Conservation (phyloP, 1,140 invertebrate species). For the Drosophila ohnishii region DNA sequence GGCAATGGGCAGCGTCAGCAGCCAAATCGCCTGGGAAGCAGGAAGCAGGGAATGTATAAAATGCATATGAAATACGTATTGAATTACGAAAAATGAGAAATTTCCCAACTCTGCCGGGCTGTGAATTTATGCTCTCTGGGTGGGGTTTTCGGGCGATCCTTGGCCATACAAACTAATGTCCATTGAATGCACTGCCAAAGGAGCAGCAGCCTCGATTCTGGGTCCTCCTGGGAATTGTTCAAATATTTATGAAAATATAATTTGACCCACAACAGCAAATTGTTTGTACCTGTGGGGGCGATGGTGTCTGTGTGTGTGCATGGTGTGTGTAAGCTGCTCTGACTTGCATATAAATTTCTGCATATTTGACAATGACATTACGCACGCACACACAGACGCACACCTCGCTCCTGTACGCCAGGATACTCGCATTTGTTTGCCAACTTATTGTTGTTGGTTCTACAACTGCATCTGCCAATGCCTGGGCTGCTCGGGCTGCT, state of each 20-base stretch:
- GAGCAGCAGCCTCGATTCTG: slow-evolving; percentile 48
- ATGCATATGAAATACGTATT: slow-evolving; percentile 54
- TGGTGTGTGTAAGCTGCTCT: slow-evolving; percentile 54
- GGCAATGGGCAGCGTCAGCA: slow-evolving; percentile 32
- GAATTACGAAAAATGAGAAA: slow-evolving; percentile 68
- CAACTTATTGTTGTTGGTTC: slow-evolving; percentile 40
- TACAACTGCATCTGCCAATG: slow-evolving; percentile 10
- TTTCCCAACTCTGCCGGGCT: slow-evolving; percentile 22
- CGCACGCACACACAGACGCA: slow-evolving; percentile 32
- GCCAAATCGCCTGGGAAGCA: slow-evolving; percentile 45
- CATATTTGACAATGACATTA: slow-evolving; percentile 73
- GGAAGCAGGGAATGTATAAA: slow-evolving; percentile 26
- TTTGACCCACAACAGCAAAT: slow-evolving; percentile 57
- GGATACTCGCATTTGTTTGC: slow-evolving; percentile 48
- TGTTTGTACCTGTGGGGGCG: slow-evolving; percentile 33
- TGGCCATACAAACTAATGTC: slow-evolving; percentile 29
- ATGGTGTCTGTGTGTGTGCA: slow-evolving; percentile 9
- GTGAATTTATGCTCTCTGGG: slow-evolving; percentile 10
- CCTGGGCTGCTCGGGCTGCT: slow-evolving; percentile 39
- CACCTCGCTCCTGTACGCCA: slow-evolving; percentile 3
- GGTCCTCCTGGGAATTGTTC: slow-evolving; percentile 43
- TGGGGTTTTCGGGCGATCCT: neutral
- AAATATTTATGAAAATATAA: slow-evolving; percentile 82
- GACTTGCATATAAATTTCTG: slow-evolving; percentile 80
- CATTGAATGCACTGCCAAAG: slow-evolving; percentile 61